These are phyloP conservation scores for Lasioglossum malachurum DNA, from an alignment of 2,888 invertebrate species.

Conservation along the genomic window DNA sequence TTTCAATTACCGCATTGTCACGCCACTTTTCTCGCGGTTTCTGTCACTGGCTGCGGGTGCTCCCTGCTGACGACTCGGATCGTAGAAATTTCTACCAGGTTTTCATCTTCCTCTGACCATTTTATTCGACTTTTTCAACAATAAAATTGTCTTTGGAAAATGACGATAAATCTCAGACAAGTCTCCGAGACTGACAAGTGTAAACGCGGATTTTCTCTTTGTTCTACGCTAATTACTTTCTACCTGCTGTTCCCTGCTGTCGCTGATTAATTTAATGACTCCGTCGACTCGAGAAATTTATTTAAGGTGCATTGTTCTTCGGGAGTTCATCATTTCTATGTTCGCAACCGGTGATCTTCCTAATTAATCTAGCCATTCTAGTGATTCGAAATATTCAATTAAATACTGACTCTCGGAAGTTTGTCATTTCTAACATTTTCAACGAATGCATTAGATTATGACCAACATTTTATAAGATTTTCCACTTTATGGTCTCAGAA, in stretches of 20 bases:
- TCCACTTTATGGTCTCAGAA: not conserved
- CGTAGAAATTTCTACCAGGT: not conserved
- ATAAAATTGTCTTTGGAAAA: not conserved
- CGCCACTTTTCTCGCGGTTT: conserved; percentile 20
- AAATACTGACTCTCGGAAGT: not conserved
- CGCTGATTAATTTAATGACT: not conserved
- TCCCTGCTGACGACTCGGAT: not conserved
- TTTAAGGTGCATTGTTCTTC: not conserved
- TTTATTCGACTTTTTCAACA: not conserved
- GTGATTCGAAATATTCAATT: not conserved
- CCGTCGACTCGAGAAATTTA: not conserved
- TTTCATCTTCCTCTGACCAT: not conserved
- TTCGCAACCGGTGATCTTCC: not conserved
- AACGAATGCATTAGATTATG: not conserved
- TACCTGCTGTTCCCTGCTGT: not conserved
- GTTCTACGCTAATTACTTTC: not conserved
- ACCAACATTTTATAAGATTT: not conserved
- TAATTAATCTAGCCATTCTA: not conserved
- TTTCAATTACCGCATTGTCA: conserved; percentile 49
- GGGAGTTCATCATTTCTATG: not conserved
- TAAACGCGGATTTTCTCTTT: not conserved
- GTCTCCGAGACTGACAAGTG: not conserved
- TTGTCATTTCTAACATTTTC: not conserved
- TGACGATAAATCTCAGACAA: not conserved
- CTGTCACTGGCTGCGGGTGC: not conserved